phyloP scores from a whole-genome alignment of 2,113 vertebrate genomes.

The Nothoprocta perdicaria region DNA sequence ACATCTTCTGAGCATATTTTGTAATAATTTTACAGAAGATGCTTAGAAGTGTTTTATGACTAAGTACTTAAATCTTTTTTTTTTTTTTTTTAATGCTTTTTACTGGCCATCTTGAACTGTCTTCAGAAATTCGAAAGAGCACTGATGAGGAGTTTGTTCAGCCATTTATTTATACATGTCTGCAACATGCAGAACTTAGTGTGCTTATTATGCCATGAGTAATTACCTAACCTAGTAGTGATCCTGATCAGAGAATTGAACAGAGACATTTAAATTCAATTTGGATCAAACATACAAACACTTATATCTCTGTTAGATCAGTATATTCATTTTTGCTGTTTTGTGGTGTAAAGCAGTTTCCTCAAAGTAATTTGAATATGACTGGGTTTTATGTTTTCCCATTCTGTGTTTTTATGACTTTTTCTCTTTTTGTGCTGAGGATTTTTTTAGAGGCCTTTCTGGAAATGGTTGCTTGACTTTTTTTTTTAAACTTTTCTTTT shows the following conservation, averaged over 20 bases:
- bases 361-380: background rate
- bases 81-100: background rate
- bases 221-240: rapidly evolving
- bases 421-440: background rate
- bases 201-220: background rate
- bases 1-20: background rate
- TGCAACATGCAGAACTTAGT: background rate
- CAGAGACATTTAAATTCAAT: background rate
- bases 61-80: background rate
- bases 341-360: background rate
- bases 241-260: background rate
- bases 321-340: background rate
- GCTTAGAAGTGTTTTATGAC: background rate
- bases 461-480: background rate
- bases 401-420: too few relatives aligned
- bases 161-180: background rate
- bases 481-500: background rate
- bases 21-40: background rate
- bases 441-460: background rate
- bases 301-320: background rate
- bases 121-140: background rate
- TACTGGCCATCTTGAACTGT: background rate
- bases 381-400: background rate
- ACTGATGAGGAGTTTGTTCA: background rate
- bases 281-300: background rate